phyloP scores from a whole-genome alignment of 2,888 invertebrate species.

The Cyrtodaria siliqua region DNA sequence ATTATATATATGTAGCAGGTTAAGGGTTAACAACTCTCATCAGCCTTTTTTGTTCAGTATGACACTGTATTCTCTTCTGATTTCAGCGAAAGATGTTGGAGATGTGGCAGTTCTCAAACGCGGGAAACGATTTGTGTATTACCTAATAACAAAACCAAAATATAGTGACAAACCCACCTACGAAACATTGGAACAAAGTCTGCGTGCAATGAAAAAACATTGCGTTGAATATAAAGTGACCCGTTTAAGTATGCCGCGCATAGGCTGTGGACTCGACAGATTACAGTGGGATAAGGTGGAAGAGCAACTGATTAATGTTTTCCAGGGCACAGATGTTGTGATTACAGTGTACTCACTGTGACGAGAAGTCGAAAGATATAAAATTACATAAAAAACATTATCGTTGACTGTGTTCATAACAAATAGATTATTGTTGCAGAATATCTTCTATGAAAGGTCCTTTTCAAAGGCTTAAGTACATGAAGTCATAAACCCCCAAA shows the following conservation, averaged over 20 bases:
- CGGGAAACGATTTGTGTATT: constrained; percentile 87
- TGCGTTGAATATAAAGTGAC: constrained; percentile 87
- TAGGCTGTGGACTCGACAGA: constrained; percentile 90
- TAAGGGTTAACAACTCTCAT: too few species aligned
- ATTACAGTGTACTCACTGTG: constrained; percentile 76
- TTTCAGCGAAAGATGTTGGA: constrained; percentile 79
- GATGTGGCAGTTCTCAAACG: constrained; percentile 81
- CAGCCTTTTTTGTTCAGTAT: too few species aligned
- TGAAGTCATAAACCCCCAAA: too few species aligned
- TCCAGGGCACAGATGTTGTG: constrained; percentile 83
- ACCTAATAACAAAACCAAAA: constrained; percentile 89
- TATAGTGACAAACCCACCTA: constrained; percentile 87
- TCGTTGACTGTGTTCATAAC: too few species aligned
- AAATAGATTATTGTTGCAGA: too few species aligned
- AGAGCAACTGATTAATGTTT: constrained; percentile 87
- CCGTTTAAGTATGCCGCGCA: constrained; percentile 89
- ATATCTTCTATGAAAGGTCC: too few species aligned
- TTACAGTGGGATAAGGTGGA: constrained; percentile 89
- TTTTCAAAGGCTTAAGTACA: too few species aligned
- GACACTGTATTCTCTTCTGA: too few species aligned
- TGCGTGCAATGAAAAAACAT: constrained; percentile 86
- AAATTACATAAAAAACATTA: too few species aligned
- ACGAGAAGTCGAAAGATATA: too few species aligned
- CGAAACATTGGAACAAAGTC: constrained; percentile 77
- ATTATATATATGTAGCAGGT: too few species aligned